Evolutionary conservation across 2,888 invertebrate genomes (phyloP), one percentile per base, ranked within the genome.

Genomic region (Thereva nobilitata): DNA sequence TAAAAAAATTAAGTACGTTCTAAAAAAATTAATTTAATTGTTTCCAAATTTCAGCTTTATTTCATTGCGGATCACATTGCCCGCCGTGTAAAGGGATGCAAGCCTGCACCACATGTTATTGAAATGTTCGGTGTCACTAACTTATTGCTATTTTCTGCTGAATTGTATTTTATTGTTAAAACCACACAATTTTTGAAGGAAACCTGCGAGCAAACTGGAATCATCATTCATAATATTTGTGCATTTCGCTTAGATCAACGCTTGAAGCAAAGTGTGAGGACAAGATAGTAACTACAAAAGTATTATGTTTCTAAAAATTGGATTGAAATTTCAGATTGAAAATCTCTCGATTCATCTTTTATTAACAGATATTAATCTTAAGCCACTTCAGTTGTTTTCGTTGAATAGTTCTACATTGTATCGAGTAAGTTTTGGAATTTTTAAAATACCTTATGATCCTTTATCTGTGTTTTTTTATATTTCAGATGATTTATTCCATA

Each of bases 401-500:
- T 10, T 63, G 9, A 23, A 63, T 45, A 50, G 38, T 10, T 9
- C 41, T 6, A 40, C 40, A 9, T 40, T 63, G 8, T 63, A 50
- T 52, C 44, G 50, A 49, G 50, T 63, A 23, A 23, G 6, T 8
- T 35, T 4, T 6, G 5, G 4, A 42, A 34, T 8, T 10, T 35
- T 34, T 54, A 4, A 12, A 1, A 55, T 12, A 41, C 8, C 3
- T 40, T 41, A 42, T 41, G 56, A 12, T 40, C 9, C 38, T 50
- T 57, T 44, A 10, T 45, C 10, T 23, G 23, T 47, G 5, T 59
- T 41, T 52, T 54, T 41, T n/a, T n/a, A n/a, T 41, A n/a, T 64
- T 63, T 5, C 9, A 68, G 68, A 68, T 68, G 68, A 61, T 55
- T 3, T 66, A 68, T 54, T 59, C 54, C n/a, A 68, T 68, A 8